phyloP scores from a whole-genome alignment of 2,113 vertebrate species.

The Phrynosoma platyrhinos region DNA sequence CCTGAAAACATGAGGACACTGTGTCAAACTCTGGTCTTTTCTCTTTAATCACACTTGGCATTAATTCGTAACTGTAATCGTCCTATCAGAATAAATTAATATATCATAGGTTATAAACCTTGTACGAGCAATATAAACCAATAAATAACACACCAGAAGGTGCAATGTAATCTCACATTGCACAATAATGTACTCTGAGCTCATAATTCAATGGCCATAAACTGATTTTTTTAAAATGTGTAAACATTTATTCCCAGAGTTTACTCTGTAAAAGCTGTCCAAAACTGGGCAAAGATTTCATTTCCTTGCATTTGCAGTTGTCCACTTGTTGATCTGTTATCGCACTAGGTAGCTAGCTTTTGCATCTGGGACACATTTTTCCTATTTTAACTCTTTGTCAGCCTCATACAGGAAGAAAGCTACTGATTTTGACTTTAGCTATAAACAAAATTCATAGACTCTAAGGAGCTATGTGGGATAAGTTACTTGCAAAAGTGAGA shows the following conservation, averaged over 20 bases:
- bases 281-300: no score
- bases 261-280: background rate
- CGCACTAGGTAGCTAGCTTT: background rate
- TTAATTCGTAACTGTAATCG: background rate
- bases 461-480: background rate
- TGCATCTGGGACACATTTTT: background rate
- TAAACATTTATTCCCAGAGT: rapidly evolving
- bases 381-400: background rate
- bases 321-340: rapidly evolving
- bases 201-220: background rate
- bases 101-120: background rate
- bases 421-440: background rate
- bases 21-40: background rate
- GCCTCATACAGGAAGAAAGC: background rate
- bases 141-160: background rate
- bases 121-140: background rate
- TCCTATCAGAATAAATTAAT: background rate
- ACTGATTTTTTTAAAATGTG: background rate
- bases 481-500: rapidly evolving
- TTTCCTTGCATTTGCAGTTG: background rate
- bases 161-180: background rate
- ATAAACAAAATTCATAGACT: background rate
- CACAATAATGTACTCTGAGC: background rate
- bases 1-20: background rate
- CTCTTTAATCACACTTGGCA: background rate